Conservation (phyloP, 1,140 invertebrate genomes). For the Sminthurides bifidus region DNA sequence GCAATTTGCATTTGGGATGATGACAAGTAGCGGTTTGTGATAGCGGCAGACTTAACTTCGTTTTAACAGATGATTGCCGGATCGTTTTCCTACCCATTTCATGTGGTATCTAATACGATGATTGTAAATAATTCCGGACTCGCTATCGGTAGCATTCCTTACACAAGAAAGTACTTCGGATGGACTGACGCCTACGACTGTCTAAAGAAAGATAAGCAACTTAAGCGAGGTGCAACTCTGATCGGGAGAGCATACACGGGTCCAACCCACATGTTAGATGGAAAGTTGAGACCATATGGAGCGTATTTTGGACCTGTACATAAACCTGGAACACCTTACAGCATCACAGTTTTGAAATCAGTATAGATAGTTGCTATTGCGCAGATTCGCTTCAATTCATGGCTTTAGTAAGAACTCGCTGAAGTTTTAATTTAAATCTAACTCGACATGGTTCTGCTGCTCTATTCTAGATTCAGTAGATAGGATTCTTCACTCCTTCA, state of each 20-base stretch:
- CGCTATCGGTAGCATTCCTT: conserved; percentile 58
- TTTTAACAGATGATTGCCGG: conserved; percentile 55
- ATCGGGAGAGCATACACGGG: conserved; percentile 67
- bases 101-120: conserved; percentile 78
- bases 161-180: conserved; percentile 63
- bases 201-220: conserved; percentile 54
- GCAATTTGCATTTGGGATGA: background rate
- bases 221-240: conserved; percentile 70
- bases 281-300: conserved; percentile 12
- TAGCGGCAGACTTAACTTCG: conserved; percentile 25
- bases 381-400: too few relatives aligned
- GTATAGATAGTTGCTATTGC: too few relatives aligned
- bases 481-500: too few relatives aligned
- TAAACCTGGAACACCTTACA: conserved; percentile 5
- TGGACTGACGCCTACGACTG: conserved; percentile 72
- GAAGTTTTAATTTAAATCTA: too few relatives aligned
- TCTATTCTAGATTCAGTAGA: too few relatives aligned
- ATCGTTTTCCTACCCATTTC: conserved; percentile 70
- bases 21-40: background rate
- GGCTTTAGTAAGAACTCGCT: too few relatives aligned
- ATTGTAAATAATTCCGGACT: conserved; percentile 49
- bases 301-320: conserved; percentile 25
- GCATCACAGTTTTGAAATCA: too few relatives aligned
- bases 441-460: too few relatives aligned
- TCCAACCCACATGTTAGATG: conserved; percentile 35